Evolutionary conservation across 92 coral and sea anemone species (phyloP).

Genomic region (Porites cylindrica): DNA sequence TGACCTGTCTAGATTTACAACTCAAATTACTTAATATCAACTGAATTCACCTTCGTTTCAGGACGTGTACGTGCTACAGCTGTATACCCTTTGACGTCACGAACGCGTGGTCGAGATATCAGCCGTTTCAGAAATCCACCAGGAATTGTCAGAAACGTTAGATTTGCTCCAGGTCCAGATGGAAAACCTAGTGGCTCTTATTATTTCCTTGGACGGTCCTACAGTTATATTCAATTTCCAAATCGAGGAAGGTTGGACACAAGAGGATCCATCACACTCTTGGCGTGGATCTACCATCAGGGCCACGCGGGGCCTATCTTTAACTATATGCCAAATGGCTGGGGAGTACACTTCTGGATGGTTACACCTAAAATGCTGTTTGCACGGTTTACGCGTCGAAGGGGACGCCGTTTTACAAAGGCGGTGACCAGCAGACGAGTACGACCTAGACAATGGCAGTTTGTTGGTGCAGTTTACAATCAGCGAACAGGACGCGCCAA

Average conservation of each 20-base stretch:
- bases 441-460: slow-evolving; percentile 42
- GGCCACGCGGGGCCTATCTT: background rate
- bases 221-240: slow-evolving; percentile 75
- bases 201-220: slow-evolving; percentile 56
- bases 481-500: slow-evolving; percentile 51
- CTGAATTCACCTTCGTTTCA: background rate
- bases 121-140: slow-evolving; percentile 67
- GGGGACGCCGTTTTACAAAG: background rate
- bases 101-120: slow-evolving; percentile 61
- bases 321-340: slow-evolving; percentile 12
- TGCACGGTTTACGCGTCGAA: background rate
- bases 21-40: too few species aligned
- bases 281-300: slow-evolving; percentile 7
- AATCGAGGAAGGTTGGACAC: slow-evolving; percentile 50
- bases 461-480: slow-evolving; percentile 54
- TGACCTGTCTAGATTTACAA: too few species aligned
- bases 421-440: slow-evolving; percentile 15
- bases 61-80: slow-evolving; percentile 55
- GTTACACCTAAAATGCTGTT: background rate
- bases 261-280: background rate
- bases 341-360: slow-evolving; percentile 10
- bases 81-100: slow-evolving; percentile 64
- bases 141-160: slow-evolving; percentile 48
- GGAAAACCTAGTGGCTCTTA: slow-evolving; percentile 56
- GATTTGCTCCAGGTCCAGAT: slow-evolving; percentile 64